Conservation (phyloP, 2,797 vertebrate species). For the Microctenopoma stevenorrisi region DNA sequence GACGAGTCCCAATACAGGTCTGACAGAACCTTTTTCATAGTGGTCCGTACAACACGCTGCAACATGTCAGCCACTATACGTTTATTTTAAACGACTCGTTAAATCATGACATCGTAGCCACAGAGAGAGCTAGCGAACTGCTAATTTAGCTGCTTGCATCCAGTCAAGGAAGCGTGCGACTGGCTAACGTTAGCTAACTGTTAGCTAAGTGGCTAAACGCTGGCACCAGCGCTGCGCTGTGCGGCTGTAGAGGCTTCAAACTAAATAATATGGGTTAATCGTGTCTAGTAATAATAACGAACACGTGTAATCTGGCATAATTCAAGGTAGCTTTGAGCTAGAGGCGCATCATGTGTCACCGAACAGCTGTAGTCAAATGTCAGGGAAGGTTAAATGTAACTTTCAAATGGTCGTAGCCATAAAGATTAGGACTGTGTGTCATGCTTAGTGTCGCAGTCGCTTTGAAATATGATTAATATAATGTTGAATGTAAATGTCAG, state of each 20-base stretch:
- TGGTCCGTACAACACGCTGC: accelerated
- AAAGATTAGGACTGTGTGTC: not conserved
- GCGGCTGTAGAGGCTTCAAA: not conserved
- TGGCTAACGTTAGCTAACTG: not conserved
- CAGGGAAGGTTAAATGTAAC: not conserved
- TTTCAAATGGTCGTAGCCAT: not conserved
- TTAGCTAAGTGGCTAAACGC: not conserved
- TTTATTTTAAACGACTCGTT: not conserved
- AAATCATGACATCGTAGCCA: not conserved
- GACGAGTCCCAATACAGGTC: constrained; percentile 25
- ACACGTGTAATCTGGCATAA: no score
- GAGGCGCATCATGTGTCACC: not conserved
- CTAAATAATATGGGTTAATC: not conserved
- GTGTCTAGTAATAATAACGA: not conserved
- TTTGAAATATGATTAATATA: no score
- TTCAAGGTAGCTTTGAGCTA: not conserved
- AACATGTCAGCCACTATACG: accelerated
- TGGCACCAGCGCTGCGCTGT: not conserved
- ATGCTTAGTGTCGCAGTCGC: not conserved
- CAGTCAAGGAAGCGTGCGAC: constrained; percentile 1
- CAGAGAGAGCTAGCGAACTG: constrained; percentile 10
- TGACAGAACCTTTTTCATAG: not conserved
- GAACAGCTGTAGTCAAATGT: not conserved
- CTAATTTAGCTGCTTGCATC: constrained; percentile 25
- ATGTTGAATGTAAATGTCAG: no score